phyloP scores from a whole-genome alignment of 1,140 invertebrate species.

The Nixonia krombeini region DNA sequence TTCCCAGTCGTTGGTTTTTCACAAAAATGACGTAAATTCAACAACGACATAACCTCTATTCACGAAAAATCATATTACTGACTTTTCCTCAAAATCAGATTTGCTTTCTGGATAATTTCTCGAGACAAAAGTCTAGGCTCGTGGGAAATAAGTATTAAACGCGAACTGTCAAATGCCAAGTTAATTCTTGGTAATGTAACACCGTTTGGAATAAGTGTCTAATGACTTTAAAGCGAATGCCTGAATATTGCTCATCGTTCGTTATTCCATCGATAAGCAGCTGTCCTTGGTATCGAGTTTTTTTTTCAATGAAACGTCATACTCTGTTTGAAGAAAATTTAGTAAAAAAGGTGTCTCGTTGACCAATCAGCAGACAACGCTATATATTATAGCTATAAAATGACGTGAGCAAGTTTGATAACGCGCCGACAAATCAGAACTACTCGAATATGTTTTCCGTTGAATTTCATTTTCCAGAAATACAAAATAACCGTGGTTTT shows the following conservation, averaged over 20 bases:
- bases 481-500: not conserved
- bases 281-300: slow-evolving; percentile 38
- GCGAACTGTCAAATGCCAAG: too few relatives aligned
- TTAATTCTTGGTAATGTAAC: too few relatives aligned
- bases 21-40: too few relatives aligned
- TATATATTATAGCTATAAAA: slow-evolving; percentile 46
- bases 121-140: too few relatives aligned
- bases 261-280: slow-evolving; percentile 47
- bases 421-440: slow-evolving; percentile 39
- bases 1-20: too few relatives aligned
- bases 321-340: slow-evolving; percentile 49
- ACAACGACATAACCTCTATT: too few relatives aligned
- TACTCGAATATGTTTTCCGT: slow-evolving; percentile 47
- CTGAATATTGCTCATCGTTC: slow-evolving; percentile 49
- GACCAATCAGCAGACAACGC: slow-evolving; percentile 42
- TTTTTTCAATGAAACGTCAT: slow-evolving; percentile 39
- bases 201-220: too few relatives aligned
- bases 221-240: too few relatives aligned
- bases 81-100: too few relatives aligned
- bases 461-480: slow-evolving; percentile 25
- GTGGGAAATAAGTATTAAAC: too few relatives aligned
- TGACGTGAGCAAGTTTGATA: slow-evolving; percentile 46
- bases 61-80: too few relatives aligned
- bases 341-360: slow-evolving; percentile 47
- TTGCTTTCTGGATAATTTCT: too few relatives aligned